Evolutionary conservation across 2,888 invertebrate genomes (phyloP).

Genomic region (Lasiommata megera): DNA sequence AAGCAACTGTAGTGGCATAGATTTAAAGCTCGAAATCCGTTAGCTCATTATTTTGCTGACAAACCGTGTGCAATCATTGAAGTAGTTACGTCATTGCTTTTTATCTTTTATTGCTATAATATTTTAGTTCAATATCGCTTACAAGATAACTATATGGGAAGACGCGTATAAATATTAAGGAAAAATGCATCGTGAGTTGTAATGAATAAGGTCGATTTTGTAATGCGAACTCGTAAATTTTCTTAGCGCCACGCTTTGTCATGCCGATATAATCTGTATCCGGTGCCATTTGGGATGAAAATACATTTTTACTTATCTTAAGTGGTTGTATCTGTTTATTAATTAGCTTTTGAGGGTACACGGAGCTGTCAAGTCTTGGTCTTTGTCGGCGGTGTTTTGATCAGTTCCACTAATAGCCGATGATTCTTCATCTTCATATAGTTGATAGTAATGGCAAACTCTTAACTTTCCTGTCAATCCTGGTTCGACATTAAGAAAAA

Average conservation of each 20-base stretch:
- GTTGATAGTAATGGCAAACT: conserved; percentile 20
- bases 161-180: not conserved
- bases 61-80: conserved; percentile 55
- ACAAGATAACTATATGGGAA: conserved; percentile 19
- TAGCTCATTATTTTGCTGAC: conserved; percentile 47
- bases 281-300: conserved; percentile 80
- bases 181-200: not conserved
- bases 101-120: conserved; percentile 36
- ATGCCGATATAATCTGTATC: conserved; percentile 78
- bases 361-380: conserved; percentile 76
- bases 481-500: not conserved
- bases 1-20: conserved; percentile 38
- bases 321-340: conserved; percentile 81
- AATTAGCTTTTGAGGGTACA: conserved; percentile 74
- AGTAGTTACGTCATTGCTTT: conserved; percentile 33
- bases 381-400: conserved; percentile 66
- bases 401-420: conserved; percentile 60
- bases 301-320: conserved; percentile 79
- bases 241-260: conserved; percentile 79
- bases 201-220: conserved; percentile 38
- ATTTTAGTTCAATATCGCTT: conserved; percentile 28
- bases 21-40: conserved; percentile 32
- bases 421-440: conserved; percentile 56
- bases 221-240: conserved; percentile 36
- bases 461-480: conserved; percentile 18